These are phyloP conservation scores for Otus scops DNA, from an alignment of 2,797 vertebrate species.

Conservation along the genomic window DNA sequence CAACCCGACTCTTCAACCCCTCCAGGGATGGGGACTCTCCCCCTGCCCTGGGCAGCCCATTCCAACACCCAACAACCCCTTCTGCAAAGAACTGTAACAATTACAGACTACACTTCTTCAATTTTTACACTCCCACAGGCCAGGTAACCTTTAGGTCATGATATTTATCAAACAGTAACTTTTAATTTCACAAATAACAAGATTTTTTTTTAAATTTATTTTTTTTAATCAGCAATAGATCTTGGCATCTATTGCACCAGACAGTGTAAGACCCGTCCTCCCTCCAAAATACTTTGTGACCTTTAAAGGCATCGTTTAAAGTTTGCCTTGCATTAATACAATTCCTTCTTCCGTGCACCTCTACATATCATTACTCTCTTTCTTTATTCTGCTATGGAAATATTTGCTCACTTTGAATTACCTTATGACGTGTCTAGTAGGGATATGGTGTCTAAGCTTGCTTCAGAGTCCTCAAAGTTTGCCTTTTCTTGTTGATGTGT, in stretches of 20 bases:
- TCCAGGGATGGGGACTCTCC: too few relatives aligned
- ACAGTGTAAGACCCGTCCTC: neutral
- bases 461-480: neutral
- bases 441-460: neutral
- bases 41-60: too few relatives aligned
- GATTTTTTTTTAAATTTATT: neutral
- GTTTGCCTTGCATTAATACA: neutral
- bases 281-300: neutral
- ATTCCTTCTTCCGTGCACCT: neutral
- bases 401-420: neutral
- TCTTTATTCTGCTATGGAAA: neutral
- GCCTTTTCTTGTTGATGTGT: too few relatives aligned
- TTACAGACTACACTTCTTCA: neutral
- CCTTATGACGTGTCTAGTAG: neutral
- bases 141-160: neutral
- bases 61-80: too few relatives aligned
- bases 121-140: neutral
- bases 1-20: too few relatives aligned
- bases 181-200: neutral
- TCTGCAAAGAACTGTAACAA: too few relatives aligned
- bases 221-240: neutral
- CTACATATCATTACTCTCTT: accelerated
- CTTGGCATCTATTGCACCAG: neutral
- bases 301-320: neutral
- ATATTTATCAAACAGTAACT: neutral